Conservation (phyloP, 1,140 invertebrate species). For the Magallana gigas region DNA sequence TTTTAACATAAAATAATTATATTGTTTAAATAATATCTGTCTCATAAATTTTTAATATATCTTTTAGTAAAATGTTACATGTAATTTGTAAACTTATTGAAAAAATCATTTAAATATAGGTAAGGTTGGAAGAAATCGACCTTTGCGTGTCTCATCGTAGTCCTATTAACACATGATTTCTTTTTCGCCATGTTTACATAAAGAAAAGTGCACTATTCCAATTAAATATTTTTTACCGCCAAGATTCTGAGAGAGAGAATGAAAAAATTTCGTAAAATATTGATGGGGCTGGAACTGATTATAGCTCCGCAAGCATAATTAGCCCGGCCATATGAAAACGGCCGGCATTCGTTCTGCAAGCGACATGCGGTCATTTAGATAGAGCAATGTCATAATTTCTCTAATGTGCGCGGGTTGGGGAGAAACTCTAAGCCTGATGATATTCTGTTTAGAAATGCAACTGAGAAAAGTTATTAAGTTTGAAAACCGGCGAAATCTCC, state of each 20-base stretch:
- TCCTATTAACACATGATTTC: no score
- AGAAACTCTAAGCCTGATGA: neutral
- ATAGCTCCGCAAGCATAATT: slow-evolving; percentile 34
- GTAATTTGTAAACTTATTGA: no score
- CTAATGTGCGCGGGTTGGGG: neutral
- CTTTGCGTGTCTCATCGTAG: no score
- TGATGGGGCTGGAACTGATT: slow-evolving; percentile 21
- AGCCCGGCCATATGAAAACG: slow-evolving; percentile 25
- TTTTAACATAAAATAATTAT: no score
- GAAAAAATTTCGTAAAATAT: slow-evolving; percentile 6
- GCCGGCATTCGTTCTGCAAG: neutral
- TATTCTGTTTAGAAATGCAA: neutral
- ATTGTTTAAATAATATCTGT: no score
- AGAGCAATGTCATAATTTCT: slow-evolving; percentile 25
- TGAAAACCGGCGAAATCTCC: neutral
- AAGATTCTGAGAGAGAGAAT: neutral
- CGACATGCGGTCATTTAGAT: slow-evolving; percentile 37
- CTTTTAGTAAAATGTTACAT: no score
- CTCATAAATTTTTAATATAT: no score
- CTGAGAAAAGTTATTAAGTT: slow-evolving; percentile 4
- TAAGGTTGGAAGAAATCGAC: no score
- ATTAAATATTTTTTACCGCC: slow-evolving; percentile 11
- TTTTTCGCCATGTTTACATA: no score
- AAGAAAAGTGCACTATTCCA: neutral
- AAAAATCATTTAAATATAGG: no score